Evolutionary conservation across 2,113 vertebrate genomes (phyloP).

Genomic region (Prochilodus magdalenae): DNA sequence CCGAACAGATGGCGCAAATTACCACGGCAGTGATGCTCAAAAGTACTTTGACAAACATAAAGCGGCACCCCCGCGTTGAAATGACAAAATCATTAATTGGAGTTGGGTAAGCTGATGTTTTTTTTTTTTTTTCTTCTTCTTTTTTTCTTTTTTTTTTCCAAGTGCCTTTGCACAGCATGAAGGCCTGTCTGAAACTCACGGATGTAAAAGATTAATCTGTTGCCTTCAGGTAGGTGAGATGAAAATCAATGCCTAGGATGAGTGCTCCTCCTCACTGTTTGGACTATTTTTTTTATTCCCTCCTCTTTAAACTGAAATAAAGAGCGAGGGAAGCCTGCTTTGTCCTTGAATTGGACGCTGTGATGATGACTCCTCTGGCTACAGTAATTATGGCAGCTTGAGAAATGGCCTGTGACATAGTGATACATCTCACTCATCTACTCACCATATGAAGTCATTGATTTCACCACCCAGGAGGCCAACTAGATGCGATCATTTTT

Average conservation of each 20-base stretch:
- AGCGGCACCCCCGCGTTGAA: conserved; percentile 78
- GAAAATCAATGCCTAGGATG: conserved; percentile 72
- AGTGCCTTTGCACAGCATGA: conserved; percentile 83
- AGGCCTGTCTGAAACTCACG: conserved; percentile 81
- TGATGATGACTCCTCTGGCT: conserved; percentile 59
- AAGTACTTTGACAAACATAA: conserved; percentile 83
- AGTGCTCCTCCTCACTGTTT: conserved; percentile 69
- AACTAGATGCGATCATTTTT: conserved; percentile 37
- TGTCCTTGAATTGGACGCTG: conserved; percentile 72
- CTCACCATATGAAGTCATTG: conserved; percentile 48
- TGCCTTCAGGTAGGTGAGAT: conserved; percentile 83
- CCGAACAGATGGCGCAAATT: conserved; percentile 93
- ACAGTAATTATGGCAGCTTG: conserved; percentile 52
- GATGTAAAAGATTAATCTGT: conserved; percentile 85
- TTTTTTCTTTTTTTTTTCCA: conserved; percentile 63
- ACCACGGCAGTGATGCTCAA: conserved; percentile 83
- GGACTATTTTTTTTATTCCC: conserved; percentile 45
- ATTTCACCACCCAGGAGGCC: conserved; percentile 49
- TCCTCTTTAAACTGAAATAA: conserved; percentile 37
- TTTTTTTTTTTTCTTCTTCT: conserved; percentile 53
- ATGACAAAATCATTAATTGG: conserved; percentile 96
- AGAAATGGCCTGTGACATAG: conserved; percentile 54
- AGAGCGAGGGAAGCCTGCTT: conserved; percentile 63
- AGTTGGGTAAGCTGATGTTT: conserved; percentile 83
- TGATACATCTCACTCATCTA: conserved; percentile 53